Percentiles rank a stretch among this genome's conserved stretches.
Conservation (phyloP, 2,888 invertebrate genomes). For the Lasioglossum leucozonium region DNA sequence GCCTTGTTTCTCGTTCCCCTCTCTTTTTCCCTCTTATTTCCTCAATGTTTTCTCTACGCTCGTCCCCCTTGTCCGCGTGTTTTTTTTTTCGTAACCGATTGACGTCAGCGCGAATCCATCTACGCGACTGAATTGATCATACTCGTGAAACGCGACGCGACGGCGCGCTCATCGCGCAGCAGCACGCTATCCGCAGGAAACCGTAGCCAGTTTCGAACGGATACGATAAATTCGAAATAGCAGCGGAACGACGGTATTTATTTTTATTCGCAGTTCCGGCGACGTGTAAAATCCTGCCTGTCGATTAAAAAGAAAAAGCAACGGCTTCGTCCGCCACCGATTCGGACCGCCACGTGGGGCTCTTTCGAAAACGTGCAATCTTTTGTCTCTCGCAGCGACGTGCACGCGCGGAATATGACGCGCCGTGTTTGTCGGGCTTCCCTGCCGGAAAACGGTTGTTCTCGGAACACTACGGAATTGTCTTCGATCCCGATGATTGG, state of each 20-base stretch:
- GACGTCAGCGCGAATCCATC: slow-evolving; percentile 41
- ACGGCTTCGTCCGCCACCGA: not conserved
- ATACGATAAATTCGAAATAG: slow-evolving; percentile 10
- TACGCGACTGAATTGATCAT: slow-evolving; percentile 48
- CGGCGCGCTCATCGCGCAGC: not conserved
- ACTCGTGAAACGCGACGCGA: slow-evolving; percentile 1
- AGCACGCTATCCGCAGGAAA: not conserved
- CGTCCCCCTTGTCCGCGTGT: not conserved
- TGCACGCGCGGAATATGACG: not conserved
- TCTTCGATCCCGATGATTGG: not conserved
- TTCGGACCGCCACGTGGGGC: not conserved
- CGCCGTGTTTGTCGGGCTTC: not conserved
- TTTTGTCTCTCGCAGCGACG: not conserved
- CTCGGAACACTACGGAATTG: not conserved
- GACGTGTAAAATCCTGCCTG: not conserved
- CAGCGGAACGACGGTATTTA: slow-evolving; percentile 11
- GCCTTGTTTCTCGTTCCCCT: not conserved
- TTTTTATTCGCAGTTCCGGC: not conserved
- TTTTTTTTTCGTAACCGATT: slow-evolving; percentile 28
- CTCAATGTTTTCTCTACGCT: not conserved
- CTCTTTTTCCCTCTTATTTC: slow-evolving; percentile 13
- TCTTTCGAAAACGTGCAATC: not conserved
- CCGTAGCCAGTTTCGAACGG: not conserved
- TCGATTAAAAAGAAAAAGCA: not conserved
- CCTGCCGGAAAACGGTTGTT: not conserved